A percentile compares a stretch with the other conserved stretches of the same genome.
phyloP scores from a whole-genome alignment of 2,113 vertebrate species.

The Pungitius pungitius region DNA sequence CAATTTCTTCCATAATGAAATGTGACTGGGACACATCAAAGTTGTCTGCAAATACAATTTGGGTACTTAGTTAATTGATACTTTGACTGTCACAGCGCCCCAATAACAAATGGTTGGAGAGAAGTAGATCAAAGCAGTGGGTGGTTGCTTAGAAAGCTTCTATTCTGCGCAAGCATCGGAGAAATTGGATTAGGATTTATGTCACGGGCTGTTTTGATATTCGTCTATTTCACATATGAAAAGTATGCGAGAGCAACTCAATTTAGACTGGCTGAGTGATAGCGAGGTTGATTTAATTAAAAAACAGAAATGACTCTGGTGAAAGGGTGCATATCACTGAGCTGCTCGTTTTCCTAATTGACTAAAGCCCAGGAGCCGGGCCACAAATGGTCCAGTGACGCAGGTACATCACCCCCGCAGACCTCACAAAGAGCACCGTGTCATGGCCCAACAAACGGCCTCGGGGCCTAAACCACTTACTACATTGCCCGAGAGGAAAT shows the following conservation, averaged over 20 bases:
- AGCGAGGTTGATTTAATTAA: conserved; percentile 66
- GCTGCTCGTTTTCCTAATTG: conserved; percentile 62
- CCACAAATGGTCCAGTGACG: conserved; percentile 47
- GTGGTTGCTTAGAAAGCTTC: conserved; percentile 45
- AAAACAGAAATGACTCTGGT: conserved; percentile 57
- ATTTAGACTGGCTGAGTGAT: conserved; percentile 67
- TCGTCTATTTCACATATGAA: conserved; percentile 61
- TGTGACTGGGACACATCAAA: conserved; percentile 35
- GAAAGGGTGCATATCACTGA: conserved; percentile 49
- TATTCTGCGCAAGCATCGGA: conserved; percentile 39
- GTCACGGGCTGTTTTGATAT: conserved; percentile 63
- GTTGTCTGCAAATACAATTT: conserved; percentile 45
- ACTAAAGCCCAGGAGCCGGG: conserved; percentile 48
- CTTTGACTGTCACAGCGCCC: conserved; percentile 26
- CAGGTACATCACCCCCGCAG: conserved; percentile 52
- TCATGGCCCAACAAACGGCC: conserved; percentile 70
- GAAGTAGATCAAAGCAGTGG: conserved; percentile 57
- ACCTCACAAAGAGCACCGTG: conserved; percentile 63
- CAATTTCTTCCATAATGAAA: conserved; percentile 3
- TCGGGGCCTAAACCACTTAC: conserved; percentile 68
- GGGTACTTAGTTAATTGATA: conserved; percentile 54
- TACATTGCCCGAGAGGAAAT: conserved; percentile 86
- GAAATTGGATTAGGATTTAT: conserved; percentile 74
- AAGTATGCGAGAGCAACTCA: conserved; percentile 58
- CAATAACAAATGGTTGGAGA: conserved; percentile 43